A percentile compares a stretch with the other conserved stretches of the same genome.
These are phyloP conservation scores for Leptinotarsa defecta DNA, from an alignment of 1,140 invertebrate genomes.

Conservation along the genomic window DNA sequence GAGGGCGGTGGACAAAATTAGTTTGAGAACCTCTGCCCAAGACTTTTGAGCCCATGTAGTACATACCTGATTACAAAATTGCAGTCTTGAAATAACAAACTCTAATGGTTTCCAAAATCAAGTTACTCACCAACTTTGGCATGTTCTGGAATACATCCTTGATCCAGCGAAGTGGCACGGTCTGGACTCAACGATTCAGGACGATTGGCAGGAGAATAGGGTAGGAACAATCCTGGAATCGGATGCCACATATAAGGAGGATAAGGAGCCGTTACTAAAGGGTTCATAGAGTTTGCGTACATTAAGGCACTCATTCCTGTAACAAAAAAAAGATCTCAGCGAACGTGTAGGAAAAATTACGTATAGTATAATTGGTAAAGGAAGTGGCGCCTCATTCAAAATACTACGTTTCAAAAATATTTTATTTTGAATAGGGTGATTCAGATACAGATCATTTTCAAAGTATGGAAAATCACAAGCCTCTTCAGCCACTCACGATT, in stretches of 20 bases:
- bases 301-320: conserved; percentile 55
- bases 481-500: too few species aligned
- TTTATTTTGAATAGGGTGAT: too few species aligned
- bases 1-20: neutral
- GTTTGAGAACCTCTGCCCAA: neutral
- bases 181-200: conserved; percentile 55
- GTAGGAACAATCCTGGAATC: conserved; percentile 52
- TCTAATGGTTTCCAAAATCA: too few species aligned
- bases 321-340: conserved; percentile 30
- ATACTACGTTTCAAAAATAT: neutral
- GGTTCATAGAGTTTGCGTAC: conserved; percentile 55
- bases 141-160: conserved; percentile 52
- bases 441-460: too few species aligned
- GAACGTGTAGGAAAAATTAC: too few species aligned
- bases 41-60: too few species aligned
- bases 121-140: conserved; percentile 52
- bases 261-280: conserved; percentile 52
- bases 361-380: neutral
- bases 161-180: conserved; percentile 48
- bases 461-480: too few species aligned
- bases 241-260: conserved; percentile 58
- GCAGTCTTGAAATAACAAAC: too few species aligned
- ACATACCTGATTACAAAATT: too few species aligned
- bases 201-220: conserved; percentile 51
- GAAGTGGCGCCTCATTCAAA: neutral